Evolutionary conservation across 2,797 vertebrate species (phyloP), one percentile per base, ranked within the genome.

Genomic region (Sylvia borin): DNA sequence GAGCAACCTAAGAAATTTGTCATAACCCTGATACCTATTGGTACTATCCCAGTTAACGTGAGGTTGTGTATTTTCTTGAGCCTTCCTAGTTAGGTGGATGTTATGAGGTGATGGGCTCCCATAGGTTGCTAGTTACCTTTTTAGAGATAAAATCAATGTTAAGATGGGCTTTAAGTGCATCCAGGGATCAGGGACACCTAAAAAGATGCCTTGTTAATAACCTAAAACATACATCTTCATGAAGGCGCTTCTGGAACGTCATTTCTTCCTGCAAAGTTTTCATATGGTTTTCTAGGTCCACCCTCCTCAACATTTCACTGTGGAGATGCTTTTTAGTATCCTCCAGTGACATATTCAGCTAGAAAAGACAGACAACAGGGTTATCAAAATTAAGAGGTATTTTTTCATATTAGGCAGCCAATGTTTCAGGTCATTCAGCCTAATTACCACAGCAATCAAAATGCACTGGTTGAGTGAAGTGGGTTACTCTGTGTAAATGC

Each of bases 211-310:
- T 67, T 67, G 25, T 82, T 92, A 84, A 91, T 88, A 90, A 80
- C 36, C 61, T 95, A 85, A 82, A 90, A 93, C 97, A 26, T 97
- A 99, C 99, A 96, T 99, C 98, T 78, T 98, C 97, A 6, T 97
- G 94, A 88, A 99, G 96, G 90, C 93, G 97, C 90, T 96, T 98
- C 96, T 98, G 98, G 65, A 99, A 98, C 5, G 93, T 97, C n/a
- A 98, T 94, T 96, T 99, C 98, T 90, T 99, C 99, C 55, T 96
- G 97, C 27, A 98, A 87, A 9, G 98, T 98, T 91, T 98, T 98
- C 71, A 97, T 79, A 84, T 98, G 96, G 96, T 98, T 99, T 97
- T 99, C 98, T 71, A 98, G 58, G 24, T 99, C 98, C 18, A 98
- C 98, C 29, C 98, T 97, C 72, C 92, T 97, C 89, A 99, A 64